These are phyloP conservation scores for Polylopha cassiicola DNA, from an alignment of 2,888 invertebrate species.

Conservation along the genomic window DNA sequence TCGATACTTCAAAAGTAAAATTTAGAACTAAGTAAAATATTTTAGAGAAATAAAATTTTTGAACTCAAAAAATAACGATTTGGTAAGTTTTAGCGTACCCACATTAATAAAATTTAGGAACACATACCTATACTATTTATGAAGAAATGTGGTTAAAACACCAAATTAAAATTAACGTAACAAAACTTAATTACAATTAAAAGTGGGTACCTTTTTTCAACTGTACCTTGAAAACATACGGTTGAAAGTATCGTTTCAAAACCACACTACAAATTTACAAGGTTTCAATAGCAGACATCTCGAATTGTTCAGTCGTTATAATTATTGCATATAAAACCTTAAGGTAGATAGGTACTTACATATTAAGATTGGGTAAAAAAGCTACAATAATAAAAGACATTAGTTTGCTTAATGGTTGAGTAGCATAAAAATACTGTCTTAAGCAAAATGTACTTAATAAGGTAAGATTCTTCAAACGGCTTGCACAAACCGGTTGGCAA, in stretches of 20 bases:
- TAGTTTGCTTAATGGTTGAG: constrained; percentile 49
- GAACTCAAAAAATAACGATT: constrained; percentile 55
- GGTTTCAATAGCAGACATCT: constrained; percentile 37
- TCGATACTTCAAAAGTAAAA: constrained; percentile 64
- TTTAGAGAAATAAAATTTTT: constrained; percentile 49
- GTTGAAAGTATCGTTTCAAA: constrained; percentile 25
- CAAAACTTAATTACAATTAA: not conserved
- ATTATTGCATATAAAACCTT: constrained; percentile 47
- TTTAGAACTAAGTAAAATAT: constrained; percentile 41
- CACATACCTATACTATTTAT: constrained; percentile 37
- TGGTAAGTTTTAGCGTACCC: constrained; percentile 64
- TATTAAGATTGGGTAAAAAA: constrained; percentile 63
- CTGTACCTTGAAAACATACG: constrained; percentile 24
- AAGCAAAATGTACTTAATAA: constrained; percentile 47
- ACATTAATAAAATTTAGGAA: constrained; percentile 60
- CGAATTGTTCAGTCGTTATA: constrained; percentile 55
- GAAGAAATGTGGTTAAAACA: constrained; percentile 2
- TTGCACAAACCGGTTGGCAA: constrained; percentile 46
- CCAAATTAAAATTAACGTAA: too few relatives aligned
- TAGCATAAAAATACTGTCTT: constrained; percentile 61
- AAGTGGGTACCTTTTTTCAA: constrained; percentile 1
- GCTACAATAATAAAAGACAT: constrained; percentile 55
- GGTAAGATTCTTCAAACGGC: constrained; percentile 45
- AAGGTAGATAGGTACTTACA: too few relatives aligned
- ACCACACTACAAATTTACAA: constrained; percentile 47